Percentiles rank a stretch among this genome's conserved stretches.
Conservation (phyloP, 1,140 invertebrate genomes). For the Panagrolaimus sp. region DNA sequence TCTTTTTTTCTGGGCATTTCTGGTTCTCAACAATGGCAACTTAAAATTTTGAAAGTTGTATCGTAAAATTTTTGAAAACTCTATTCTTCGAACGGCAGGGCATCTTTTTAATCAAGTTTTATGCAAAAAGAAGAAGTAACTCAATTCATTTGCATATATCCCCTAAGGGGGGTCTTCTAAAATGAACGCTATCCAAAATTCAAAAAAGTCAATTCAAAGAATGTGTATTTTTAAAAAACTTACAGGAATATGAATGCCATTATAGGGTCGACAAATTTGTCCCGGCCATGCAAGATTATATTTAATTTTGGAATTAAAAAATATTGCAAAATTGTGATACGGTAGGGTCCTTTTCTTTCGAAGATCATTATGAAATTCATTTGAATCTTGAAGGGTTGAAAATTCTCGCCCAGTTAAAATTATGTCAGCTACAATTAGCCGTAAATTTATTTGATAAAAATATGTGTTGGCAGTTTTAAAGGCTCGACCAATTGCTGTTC, state of each 20-base stretch:
- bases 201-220: no score
- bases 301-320: background rate
- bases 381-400: background rate
- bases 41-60: no score
- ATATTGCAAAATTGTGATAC: constrained; percentile 13
- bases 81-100: no score
- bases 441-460: constrained; percentile 5
- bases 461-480: constrained; percentile 7
- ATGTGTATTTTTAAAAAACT: no score
- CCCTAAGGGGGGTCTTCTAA: no score
- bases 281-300: background rate
- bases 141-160: no score
- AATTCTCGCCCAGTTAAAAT: background rate
- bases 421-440: background rate
- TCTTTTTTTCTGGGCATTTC: no score
- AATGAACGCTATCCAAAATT: no score
- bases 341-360: background rate
- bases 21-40: no score
- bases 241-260: background rate
- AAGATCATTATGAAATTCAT: background rate
- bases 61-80: no score
- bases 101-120: no score
- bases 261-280: background rate
- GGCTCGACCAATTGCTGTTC: background rate
- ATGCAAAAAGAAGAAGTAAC: no score